Conservation (phyloP, 1,140 invertebrate genomes). For the Steinernema khuongi region DNA sequence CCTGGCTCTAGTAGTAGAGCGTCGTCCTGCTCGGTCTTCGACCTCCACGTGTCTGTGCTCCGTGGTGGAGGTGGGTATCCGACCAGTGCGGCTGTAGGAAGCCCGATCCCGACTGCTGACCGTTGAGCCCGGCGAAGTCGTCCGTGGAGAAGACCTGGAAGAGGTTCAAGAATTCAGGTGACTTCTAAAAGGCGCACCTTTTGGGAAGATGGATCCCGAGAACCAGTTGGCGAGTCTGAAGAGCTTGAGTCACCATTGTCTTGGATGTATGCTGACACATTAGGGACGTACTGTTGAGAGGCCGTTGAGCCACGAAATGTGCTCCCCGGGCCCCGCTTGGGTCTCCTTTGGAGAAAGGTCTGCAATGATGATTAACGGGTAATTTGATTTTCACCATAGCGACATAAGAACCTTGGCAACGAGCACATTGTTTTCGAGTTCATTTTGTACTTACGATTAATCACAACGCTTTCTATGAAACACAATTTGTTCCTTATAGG, state of each 20-base stretch:
- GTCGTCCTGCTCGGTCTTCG: neutral
- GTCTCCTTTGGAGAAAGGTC: neutral
- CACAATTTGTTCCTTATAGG: no score
- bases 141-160: slow-evolving; percentile 6
- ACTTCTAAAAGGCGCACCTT: neutral
- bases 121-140: neutral
- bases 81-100: slow-evolving; percentile 14
- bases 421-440: no score
- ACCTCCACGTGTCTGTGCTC: neutral
- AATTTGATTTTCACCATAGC: no score
- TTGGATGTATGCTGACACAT: slow-evolving; percentile 12
- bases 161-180: neutral
- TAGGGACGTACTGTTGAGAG: slow-evolving; percentile 11
- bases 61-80: slow-evolving; percentile 9
- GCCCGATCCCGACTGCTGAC: neutral
- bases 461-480: no score
- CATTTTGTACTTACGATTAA: no score
- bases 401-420: no score
- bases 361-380: no score
- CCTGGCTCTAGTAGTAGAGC: neutral
- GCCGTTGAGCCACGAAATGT: slow-evolving; percentile 3
- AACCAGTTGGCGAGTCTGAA: slow-evolving; percentile 15
- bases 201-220: neutral
- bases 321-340: neutral
- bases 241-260: slow-evolving; percentile 16